Conservation (phyloP, 2,888 invertebrate species). For the Hypercompe scribonia region DNA sequence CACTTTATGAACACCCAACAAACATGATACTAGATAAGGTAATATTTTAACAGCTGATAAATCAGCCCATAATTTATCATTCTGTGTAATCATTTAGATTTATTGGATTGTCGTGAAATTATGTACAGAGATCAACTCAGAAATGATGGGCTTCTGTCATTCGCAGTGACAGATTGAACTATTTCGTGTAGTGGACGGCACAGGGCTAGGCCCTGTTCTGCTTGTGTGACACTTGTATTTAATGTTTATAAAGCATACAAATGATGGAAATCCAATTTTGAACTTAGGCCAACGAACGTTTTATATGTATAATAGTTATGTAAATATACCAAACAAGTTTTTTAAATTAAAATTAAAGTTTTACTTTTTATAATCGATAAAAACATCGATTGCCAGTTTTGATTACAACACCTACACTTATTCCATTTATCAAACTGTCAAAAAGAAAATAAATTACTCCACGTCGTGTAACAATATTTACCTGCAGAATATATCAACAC, state of each 20-base stretch:
- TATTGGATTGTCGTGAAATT: background rate
- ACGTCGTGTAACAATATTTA: background rate
- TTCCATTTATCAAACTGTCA: background rate
- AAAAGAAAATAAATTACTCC: background rate
- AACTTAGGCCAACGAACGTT: too few relatives aligned
- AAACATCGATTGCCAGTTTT: too few relatives aligned
- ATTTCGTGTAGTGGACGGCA: background rate
- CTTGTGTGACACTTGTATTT: too few relatives aligned
- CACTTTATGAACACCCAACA: background rate
- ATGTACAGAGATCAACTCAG: background rate
- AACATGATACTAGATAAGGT: constrained; percentile 1
- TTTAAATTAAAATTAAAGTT: background rate
- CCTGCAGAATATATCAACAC: background rate
- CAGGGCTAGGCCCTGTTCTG: background rate
- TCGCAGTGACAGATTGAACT: background rate
- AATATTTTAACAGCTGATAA: constrained; percentile 1
- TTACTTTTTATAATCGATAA: background rate
- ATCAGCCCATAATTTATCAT: background rate
- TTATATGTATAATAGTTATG: too few relatives aligned
- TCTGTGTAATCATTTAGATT: background rate
- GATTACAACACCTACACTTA: background rate
- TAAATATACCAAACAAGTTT: too few relatives aligned
- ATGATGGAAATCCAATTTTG: too few relatives aligned
- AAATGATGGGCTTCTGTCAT: background rate
- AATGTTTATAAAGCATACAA: too few relatives aligned